These are phyloP conservation scores for Phrynosoma platyrhinos DNA, from an alignment of 2,113 vertebrate species.

Conservation along the genomic window DNA sequence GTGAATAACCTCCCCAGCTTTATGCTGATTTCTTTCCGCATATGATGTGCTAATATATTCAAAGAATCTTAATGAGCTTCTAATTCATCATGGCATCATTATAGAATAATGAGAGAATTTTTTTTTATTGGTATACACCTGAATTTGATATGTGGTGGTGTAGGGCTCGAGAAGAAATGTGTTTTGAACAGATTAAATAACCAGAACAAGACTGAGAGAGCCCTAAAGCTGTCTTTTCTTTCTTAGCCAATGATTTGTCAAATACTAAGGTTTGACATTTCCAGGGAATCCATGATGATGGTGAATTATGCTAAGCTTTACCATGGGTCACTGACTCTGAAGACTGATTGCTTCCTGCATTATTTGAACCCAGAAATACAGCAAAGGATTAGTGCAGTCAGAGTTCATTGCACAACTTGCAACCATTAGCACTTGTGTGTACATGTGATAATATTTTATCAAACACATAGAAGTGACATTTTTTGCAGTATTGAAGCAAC, in stretches of 20 bases:
- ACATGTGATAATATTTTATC: not conserved
- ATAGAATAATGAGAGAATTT: not conserved
- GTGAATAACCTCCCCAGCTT: not conserved
- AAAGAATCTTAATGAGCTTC: not conserved
- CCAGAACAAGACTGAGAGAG: not conserved
- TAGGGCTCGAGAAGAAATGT: not conserved
- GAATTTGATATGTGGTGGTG: not conserved
- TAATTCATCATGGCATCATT: not conserved
- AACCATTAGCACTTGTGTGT: not conserved
- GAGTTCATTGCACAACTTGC: not conserved
- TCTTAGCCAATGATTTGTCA: not conserved
- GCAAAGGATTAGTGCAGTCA: not conserved
- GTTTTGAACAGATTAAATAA: not conserved
- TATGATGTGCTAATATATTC: constrained; percentile 5
- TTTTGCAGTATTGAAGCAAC: not conserved
- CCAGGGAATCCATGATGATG: not conserved
- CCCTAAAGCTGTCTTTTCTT: not conserved
- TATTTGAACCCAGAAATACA: not conserved
- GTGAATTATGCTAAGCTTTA: not conserved
- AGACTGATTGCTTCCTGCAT: too few relatives aligned
- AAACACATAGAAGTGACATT: not conserved
- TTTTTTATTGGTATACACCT: not conserved
- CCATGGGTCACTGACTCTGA: not conserved
- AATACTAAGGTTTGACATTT: not conserved
- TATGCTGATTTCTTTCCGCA: not conserved